Base-by-base conservation (phyloP, 2,797 vertebrate genomes). In the Chelonia mydas region DNA sequence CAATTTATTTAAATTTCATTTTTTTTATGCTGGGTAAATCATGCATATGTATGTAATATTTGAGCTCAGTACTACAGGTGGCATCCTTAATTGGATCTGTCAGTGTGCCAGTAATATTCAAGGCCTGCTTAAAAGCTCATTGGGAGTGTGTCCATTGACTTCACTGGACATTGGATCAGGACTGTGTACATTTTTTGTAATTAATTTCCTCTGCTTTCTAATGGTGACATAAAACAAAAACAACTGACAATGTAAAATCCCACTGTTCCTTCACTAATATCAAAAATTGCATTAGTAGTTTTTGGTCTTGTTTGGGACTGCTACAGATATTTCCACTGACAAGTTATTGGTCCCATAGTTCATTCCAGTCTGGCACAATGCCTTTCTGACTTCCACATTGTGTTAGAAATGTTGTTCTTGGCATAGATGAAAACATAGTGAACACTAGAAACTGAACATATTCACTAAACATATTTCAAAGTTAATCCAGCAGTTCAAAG, bases 401-500 rank as follows among this genome's bases (percentile, higher is more conserved):
- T 65, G 31, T 61, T 83, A 41, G 33, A 7, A 55, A 53, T 80
- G 93, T 91, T 94, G 45, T 88, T 95, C 59, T 97, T 95, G 93
- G 89, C 91, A 94, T 78, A 84, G 77, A 88, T 84, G 13, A 89
- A 94, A 95, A 96, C 93, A 47, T 88, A 54, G 7, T 65, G 61
- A n/a, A 94, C 23, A 90, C 95, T 94, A 97, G 81, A 96, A 96
- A 90, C 96, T 88, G 92, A 89, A 81, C 90, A 37, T 95, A 90
- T 59, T 94, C 94, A 92, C 93, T 89, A 95, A 95, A n/a, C 2
- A 5, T 81, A 13, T 82, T 91, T 84, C 2, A 33, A 77, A 50
- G 65, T 90, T 84, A 27, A 92, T 78, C 37, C 94, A 92, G 89
- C 80, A 94, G 82, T n/a, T 65, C 51, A 31, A 7, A 78, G 89